Evolutionary conservation across 2,797 vertebrate genomes (phyloP), one percentile per base, ranked within the genome.

Genomic region (Champsocephalus esox): DNA sequence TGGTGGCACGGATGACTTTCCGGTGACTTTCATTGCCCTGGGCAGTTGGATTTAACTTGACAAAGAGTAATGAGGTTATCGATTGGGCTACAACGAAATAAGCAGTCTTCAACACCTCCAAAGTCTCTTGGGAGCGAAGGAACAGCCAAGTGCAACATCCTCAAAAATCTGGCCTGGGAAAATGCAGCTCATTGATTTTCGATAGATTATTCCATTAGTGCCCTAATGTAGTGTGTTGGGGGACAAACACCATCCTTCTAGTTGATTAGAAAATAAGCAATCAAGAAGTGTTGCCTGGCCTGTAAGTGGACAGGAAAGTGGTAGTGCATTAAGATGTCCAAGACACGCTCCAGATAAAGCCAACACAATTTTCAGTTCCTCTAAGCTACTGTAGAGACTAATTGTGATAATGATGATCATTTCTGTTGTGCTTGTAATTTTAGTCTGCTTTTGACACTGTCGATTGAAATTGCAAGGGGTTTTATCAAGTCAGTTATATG

Each of bases 41-140:
- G 92, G 92, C 89, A 90, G 91, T 92, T 95, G 89, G 92, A 94
- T 94, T 94, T 94, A 93, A 94, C 92, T 94, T 94, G 92, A 94
- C 93, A 94, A 93, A 95, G 94, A 94, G 93, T 95, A 95, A 95
- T 94, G 94, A 95, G 94, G 92, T 92, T 95, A 95, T 94, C 83
- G 95, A 95, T 94, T 90, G 90, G 90, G 88, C 90, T 92, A 93
- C 91, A 89, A 91, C 88, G 85, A 92, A 93, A 94, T 93, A 93
- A 93, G 93, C 94, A 93, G 92, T 94, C 93, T 91, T 93, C 92
- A 93, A 94, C 93, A 92, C 92, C 92, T 91, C 87, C 80, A 85
- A 92, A 89, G 85, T 93, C 93, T 93, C 93, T 70, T 73, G 92
- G 93, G 92, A 93, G 85, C 90, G 81, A 86, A 86, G 83, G 88